phyloP scores from a whole-genome alignment of 2,797 vertebrate species.

The Balearica regulorum region DNA sequence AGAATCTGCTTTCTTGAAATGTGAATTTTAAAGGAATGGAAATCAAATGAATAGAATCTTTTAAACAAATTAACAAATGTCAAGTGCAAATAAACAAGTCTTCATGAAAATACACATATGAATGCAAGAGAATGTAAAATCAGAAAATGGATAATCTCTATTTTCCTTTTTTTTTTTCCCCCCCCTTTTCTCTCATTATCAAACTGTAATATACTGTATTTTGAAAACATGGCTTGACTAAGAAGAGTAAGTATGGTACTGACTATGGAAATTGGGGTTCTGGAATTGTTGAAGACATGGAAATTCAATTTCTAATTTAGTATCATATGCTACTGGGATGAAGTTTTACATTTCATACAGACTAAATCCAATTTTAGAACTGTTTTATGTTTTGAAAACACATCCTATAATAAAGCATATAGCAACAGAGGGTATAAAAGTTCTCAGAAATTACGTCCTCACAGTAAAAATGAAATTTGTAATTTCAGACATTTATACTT shows the following conservation, averaged over 20 bases:
- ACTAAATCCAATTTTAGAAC: neutral
- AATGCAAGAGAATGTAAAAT: conserved; percentile 1
- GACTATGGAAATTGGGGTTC: conserved; percentile 7
- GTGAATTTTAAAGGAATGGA: neutral
- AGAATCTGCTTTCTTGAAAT: neutral
- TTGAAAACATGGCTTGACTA: conserved; percentile 38
- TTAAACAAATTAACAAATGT: neutral
- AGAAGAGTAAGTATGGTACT: conserved; percentile 16
- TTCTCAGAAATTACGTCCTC: neutral
- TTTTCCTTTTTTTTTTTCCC: neutral
- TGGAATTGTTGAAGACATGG: conserved; percentile 11
- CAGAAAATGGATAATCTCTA: neutral
- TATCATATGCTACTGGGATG: neutral
- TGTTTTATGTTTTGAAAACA: neutral
- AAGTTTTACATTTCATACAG: neutral
- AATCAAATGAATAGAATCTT: neutral
- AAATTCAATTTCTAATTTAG: neutral
- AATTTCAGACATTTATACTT: neutral
- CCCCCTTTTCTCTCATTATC: conserved; percentile 32
- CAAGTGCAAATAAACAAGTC: neutral
- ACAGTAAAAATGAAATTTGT: neutral
- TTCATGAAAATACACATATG: neutral
- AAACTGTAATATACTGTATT: conserved; percentile 45
- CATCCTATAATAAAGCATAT: neutral
- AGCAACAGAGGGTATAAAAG: neutral